Evolutionary conservation across 2,888 invertebrate genomes (phyloP), one percentile per base, ranked within the genome.

Genomic region (Panopea generosa): DNA sequence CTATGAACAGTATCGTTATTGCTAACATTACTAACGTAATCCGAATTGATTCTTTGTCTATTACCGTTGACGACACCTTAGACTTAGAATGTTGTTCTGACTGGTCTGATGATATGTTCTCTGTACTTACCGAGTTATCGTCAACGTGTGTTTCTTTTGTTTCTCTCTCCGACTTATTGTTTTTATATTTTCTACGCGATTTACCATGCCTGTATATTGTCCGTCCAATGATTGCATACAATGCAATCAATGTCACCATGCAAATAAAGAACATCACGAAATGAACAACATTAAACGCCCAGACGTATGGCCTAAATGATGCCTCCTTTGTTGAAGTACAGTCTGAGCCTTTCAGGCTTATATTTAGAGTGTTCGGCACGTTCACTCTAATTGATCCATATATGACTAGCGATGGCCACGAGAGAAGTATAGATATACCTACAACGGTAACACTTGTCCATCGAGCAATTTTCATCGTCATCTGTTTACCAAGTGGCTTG

Each of bases 291-390:
- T 79, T 71, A 29, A 60, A 79, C 3, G 60, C 38, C 14, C 47
- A 40, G 7, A 75, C 38, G 43, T 72, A 75, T 0, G 49, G 18
- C n/a, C 62, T 65, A 27, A 60, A 68, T 20, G 50, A 50, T 9
- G 47, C 29, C 18, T 69, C 55, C 38, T 59, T 63, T 2, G 50
- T 62, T n/a, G 72, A 63, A 14, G 69, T 76, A 33, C 80, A 80
- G 49, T 73, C 73, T 22, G 52, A 59, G 43, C 72, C 76, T 9
- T 45, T 24, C 6, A 62, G 16, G 1, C 7, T 26, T 18, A 45
- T n/a, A 7, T 22, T 43, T 26, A 24, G 18, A 47, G 22, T 26
- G 26, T 20, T 27, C 9, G 18, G 24, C 9, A 68, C 26, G 18
- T 40, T 24, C 2, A 40, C 40, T 7, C 20, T 16, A 4, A 60